Evolutionary conservation across 2,113 vertebrate species (phyloP).

Genomic region (Merops nubicus): DNA sequence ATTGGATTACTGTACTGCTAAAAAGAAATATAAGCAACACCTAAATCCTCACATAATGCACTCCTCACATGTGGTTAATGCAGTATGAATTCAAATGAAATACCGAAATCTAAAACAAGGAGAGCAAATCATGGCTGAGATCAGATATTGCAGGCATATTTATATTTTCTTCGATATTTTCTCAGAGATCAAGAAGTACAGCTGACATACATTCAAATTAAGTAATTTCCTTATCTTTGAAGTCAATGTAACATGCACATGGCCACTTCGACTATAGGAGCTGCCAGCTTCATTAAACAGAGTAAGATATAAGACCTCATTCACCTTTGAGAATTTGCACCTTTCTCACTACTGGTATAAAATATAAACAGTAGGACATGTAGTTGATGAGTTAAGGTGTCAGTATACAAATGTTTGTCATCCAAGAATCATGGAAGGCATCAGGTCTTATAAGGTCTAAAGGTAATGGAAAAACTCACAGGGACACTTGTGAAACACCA

Average conservation of each 20-base stretch:
- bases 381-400: not conserved
- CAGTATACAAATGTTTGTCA: not conserved
- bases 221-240: not conserved
- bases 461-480: not conserved
- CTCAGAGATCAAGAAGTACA: not conserved
- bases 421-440: not conserved
- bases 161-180: conserved; percentile 21
- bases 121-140: not conserved
- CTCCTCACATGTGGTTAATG: conserved; percentile 7
- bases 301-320: not conserved
- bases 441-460: not conserved
- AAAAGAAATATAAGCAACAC: not conserved
- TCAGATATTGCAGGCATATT: not conserved
- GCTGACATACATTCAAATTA: not conserved
- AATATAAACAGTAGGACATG: not conserved
- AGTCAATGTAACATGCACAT: not conserved
- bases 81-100: conserved; percentile 35
- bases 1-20: not conserved
- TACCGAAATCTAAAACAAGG: not conserved
- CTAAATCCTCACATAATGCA: conserved; percentile 15
- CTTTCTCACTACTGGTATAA: not conserved
- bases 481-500: not conserved
- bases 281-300: not conserved
- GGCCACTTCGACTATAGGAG: not conserved
- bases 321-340: not conserved